Evolutionary conservation across 2,888 invertebrate genomes (phyloP).

Genomic region (Pogonocherus hispidulus): DNA sequence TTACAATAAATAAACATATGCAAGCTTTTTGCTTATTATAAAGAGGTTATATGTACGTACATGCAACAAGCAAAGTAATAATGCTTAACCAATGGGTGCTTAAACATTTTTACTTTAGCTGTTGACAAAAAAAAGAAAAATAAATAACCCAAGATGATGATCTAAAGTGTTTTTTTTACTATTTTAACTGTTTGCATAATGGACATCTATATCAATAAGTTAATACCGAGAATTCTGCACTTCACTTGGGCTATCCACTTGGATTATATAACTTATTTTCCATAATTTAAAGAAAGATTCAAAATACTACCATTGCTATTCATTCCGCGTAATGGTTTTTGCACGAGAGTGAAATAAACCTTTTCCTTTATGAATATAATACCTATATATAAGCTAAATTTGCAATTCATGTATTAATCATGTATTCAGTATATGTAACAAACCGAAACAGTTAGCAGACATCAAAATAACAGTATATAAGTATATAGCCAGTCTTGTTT

Average conservation of each 20-base stretch:
- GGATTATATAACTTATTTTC: background rate
- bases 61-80: too few species aligned
- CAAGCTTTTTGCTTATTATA: too few species aligned
- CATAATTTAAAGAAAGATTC: background rate
- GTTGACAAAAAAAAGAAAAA: too few species aligned
- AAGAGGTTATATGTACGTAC: too few species aligned
- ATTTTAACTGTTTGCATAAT: too few species aligned
- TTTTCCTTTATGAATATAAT: constrained; percentile 11
- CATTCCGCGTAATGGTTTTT: background rate
- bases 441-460: constrained; percentile 16
- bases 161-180: too few species aligned
- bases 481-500: background rate
- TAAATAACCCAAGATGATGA: too few species aligned
- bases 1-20: too few species aligned
- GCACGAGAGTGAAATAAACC: background rate
- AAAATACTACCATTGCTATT: background rate
- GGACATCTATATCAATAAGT: too few species aligned
- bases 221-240: too few species aligned
- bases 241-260: background rate
- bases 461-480: constrained; percentile 19
- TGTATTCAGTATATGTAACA: constrained; percentile 17
- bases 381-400: constrained; percentile 15
- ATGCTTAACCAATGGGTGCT: too few species aligned
- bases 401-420: constrained; percentile 23
- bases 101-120: too few species aligned